Base-by-base conservation (phyloP, 2,797 vertebrate genomes). In the Mallotus villosus region DNA sequence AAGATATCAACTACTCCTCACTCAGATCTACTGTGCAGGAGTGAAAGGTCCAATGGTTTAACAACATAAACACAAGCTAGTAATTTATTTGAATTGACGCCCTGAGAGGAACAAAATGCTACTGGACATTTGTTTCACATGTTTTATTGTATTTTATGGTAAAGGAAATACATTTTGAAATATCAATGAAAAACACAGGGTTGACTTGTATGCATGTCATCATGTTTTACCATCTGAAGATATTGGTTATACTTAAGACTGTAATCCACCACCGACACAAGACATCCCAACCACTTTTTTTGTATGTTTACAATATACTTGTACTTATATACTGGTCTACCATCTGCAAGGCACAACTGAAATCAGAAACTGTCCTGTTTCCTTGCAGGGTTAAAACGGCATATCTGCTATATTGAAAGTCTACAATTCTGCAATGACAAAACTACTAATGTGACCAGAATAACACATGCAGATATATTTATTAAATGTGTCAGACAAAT, bases 331-430 rank as follows among this genome's bases (percentile, higher is more conserved):
- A 59, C n/a, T 57, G 14, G 46, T 1, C 21, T n/a, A 51, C 22
- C 27, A 63, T 70, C 37, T 51, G 34, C 6, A 29, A 73, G 27
- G 37, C 11, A 65, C 32, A 21, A 58, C 5, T 70, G 49, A 55
- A 46, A 6, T 49, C 49, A 67, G 17, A 2, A 68, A 46, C 41
- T 14, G 41, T 46, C 2, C 11, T 14, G 22, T 70, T 59, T 32
- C 37, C 14, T 19, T 8, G 67, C 11, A 21, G 32, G 7, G n/a
- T 34, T 14, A 62, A 4, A 1, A 41, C 1, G 4, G 0, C 16
- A 3, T n/a, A 67, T 11, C 37, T 73, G 25, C 37, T 21, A 63
- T 67, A 17, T 24, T 60, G 16, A 67, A 4, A 71, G 65, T 62
- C 25, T 27, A 67, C 8, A 49, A 73, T 24, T 63, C 46, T 53